Evolutionary conservation across 2,888 invertebrate species (phyloP).

Genomic region (Sesia apiformis): DNA sequence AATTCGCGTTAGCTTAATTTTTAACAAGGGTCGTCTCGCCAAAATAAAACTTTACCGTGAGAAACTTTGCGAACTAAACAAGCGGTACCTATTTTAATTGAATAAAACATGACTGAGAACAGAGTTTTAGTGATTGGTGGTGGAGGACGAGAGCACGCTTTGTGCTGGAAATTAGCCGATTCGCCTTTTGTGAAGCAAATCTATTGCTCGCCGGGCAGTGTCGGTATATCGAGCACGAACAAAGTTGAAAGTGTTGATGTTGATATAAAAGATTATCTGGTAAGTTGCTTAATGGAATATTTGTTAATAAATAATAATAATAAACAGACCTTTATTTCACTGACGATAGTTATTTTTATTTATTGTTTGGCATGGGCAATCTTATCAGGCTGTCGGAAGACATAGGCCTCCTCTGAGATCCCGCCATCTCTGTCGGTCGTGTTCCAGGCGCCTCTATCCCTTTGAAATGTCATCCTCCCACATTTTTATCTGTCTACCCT

Average conservation of each 20-base stretch:
- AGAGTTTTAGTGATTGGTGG: conserved; percentile 89
- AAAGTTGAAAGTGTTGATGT: conserved; percentile 80
- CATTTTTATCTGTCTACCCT: no score
- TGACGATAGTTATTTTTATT: no score
- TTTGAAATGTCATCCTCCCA: no score
- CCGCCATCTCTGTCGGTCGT: no score
- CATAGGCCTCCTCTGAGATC: no score
- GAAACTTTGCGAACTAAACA: conserved; percentile 6
- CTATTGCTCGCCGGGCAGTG: conserved; percentile 92
- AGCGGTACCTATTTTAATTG: conserved; percentile 4
- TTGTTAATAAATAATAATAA: neutral
- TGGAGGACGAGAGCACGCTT: conserved; percentile 96
- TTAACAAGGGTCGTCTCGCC: neutral
- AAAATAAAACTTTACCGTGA: neutral
- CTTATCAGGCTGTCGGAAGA: no score
- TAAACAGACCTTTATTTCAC: no score
- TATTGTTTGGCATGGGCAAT: no score
- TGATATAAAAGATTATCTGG: conserved; percentile 80
- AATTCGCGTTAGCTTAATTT: neutral
- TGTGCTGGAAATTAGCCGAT: conserved; percentile 94
- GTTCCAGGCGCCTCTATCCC: no score
- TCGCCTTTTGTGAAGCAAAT: conserved; percentile 82
- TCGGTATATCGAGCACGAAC: conserved; percentile 82
- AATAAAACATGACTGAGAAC: conserved; percentile 44
- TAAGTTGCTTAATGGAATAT: conserved; percentile 45